phyloP scores from a whole-genome alignment of 2,797 vertebrate species.

The Sebastes hopkinsi region DNA sequence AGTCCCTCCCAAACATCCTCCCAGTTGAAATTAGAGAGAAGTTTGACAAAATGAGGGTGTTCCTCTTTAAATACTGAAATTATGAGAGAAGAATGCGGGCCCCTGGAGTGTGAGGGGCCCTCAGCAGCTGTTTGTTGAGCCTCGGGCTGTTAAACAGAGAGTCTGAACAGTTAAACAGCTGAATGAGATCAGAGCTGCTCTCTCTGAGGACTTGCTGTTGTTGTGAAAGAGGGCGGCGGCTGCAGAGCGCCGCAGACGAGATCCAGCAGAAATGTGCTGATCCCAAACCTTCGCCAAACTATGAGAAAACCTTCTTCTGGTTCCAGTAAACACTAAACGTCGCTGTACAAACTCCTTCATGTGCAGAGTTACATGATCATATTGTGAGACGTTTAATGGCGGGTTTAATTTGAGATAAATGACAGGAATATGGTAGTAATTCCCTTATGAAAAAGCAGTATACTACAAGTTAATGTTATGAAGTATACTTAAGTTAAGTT shows the following conservation, averaged over 20 bases:
- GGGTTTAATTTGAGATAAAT: too few relatives aligned
- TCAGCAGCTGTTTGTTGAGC: neutral
- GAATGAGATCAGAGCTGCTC: constrained; percentile 29
- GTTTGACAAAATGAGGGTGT: neutral
- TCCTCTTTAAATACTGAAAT: neutral
- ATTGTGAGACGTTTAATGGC: too few relatives aligned
- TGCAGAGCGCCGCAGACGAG: neutral
- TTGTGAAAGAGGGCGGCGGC: constrained; percentile 59
- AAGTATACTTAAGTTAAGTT: too few relatives aligned
- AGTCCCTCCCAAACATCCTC: neutral
- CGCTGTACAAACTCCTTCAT: too few relatives aligned
- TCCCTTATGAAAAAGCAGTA: too few relatives aligned
- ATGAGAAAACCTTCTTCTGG: too few relatives aligned
- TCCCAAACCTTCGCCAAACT: neutral
- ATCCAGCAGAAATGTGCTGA: neutral
- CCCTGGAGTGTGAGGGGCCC: neutral
- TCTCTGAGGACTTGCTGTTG: constrained; percentile 25
- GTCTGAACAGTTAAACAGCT: constrained; percentile 20
- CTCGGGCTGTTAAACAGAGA: neutral
- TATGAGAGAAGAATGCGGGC: neutral
- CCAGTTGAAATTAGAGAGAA: neutral
- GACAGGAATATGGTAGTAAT: too few relatives aligned
- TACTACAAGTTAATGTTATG: too few relatives aligned
- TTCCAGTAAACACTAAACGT: too few relatives aligned
- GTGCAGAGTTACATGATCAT: too few relatives aligned